phyloP scores from a whole-genome alignment of 2,797 vertebrate species.

The Apodemus agrarius region DNA sequence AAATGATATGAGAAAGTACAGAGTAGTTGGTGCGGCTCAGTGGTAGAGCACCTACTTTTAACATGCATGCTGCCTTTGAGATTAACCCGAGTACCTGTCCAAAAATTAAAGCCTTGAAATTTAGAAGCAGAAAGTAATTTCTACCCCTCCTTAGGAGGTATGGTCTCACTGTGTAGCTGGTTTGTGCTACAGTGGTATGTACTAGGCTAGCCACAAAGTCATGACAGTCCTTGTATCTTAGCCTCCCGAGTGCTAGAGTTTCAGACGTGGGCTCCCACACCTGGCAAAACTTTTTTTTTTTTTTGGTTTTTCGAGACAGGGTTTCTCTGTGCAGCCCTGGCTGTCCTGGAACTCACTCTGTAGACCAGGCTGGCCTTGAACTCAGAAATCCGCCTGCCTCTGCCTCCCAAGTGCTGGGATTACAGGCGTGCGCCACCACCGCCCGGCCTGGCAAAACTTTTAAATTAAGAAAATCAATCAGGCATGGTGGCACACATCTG shows the following conservation, averaged over 20 bases:
- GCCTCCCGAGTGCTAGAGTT: background rate
- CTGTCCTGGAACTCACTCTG: no score
- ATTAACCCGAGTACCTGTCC: background rate
- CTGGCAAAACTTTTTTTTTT: background rate
- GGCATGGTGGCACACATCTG: background rate
- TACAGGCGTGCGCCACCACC: no score
- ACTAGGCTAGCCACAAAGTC: background rate
- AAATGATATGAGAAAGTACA: background rate
- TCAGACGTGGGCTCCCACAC: background rate
- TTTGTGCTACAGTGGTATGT: background rate
- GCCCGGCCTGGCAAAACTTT: background rate
- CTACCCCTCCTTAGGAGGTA: background rate
- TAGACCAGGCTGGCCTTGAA: no score
- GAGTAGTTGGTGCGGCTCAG: background rate
- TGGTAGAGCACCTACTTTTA: background rate
- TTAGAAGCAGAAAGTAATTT: conserved; percentile 25
- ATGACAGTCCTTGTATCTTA: background rate
- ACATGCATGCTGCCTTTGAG: background rate
- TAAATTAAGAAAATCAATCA: background rate
- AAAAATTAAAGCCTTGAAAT: conserved; percentile 13
- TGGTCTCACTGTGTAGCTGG: background rate
- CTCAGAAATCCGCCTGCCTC: no score
- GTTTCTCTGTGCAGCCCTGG: no score
- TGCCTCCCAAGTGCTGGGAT: no score
- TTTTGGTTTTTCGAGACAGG: no score